Percentiles rank a stretch among this genome's conserved stretches.
These are phyloP conservation scores for Hyles lineata DNA, from an alignment of 2,888 invertebrate genomes.

Conservation along the genomic window DNA sequence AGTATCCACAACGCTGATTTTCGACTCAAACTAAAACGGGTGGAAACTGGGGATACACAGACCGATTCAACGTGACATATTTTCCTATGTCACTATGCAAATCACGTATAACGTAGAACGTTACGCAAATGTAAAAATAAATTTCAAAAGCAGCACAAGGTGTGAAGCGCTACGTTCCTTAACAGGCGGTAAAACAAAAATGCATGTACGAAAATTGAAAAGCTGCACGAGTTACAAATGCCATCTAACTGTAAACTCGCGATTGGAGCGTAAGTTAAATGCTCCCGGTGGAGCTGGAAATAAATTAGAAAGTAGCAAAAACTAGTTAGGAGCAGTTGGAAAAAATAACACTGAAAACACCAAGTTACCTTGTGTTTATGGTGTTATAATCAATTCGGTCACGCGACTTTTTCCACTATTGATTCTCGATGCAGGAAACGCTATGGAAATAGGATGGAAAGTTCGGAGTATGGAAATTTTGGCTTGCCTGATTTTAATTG, in stretches of 20 bases:
- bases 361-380: conserved; percentile 57
- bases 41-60: too few species aligned
- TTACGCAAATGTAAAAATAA: neutral
- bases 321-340: conserved; percentile 32
- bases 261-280: conserved; percentile 14
- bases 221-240: conserved; percentile 19
- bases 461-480: too few species aligned
- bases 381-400: conserved; percentile 67
- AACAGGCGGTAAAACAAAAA: neutral
- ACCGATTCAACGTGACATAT: too few species aligned
- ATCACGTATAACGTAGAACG: too few species aligned
- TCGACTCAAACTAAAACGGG: too few species aligned
- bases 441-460: too few species aligned
- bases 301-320: conserved; percentile 26
- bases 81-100: too few species aligned
- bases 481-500: too few species aligned
- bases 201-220: conserved; percentile 2
- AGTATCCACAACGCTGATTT: too few species aligned
- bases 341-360: conserved; percentile 47
- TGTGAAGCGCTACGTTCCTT: neutral
- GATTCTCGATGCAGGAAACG: conserved; percentile 33
- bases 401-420: conserved; percentile 52
- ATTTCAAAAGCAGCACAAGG: neutral
- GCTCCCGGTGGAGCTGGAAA: conserved; percentile 14
- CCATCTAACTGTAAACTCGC: neutral